Conservation (phyloP, 2,797 vertebrate genomes). For the Helostoma temminkii region DNA sequence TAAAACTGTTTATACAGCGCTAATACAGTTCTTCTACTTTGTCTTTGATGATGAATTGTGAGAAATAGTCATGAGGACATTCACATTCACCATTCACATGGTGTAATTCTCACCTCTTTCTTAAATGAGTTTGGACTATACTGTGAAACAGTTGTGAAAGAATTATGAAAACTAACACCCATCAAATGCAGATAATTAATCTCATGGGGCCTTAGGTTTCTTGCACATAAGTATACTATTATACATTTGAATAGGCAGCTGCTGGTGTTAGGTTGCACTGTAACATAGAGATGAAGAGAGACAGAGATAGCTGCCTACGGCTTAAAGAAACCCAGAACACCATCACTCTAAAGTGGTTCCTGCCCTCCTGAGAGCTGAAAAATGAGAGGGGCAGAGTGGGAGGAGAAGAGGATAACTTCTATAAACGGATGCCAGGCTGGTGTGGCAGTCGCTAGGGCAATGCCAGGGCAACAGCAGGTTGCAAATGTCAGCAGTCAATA, state of each 20-base stretch:
- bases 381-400: constrained; percentile 48
- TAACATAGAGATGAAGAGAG: constrained; percentile 38
- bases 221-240: constrained; percentile 16
- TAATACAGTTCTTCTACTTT: neutral
- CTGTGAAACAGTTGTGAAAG: neutral
- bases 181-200: neutral
- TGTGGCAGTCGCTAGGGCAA: constrained; percentile 56
- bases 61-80: neutral
- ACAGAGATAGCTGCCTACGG: constrained; percentile 53
- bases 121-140: neutral
- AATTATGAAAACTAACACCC: neutral
- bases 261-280: constrained; percentile 52
- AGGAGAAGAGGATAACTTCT: constrained; percentile 47
- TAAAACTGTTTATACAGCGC: too few species aligned
- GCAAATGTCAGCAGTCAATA: constrained; percentile 36
- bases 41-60: neutral
- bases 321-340: constrained; percentile 55
- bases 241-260: constrained; percentile 42
- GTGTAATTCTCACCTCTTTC: neutral
- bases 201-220: neutral
- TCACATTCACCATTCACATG: too few species aligned
- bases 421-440: constrained; percentile 58
- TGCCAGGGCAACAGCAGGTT: constrained; percentile 51
- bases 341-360: constrained; percentile 25
- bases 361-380: constrained; percentile 51